Conservation (phyloP, 2,797 vertebrate species). For the Acanthurus lineatus region DNA sequence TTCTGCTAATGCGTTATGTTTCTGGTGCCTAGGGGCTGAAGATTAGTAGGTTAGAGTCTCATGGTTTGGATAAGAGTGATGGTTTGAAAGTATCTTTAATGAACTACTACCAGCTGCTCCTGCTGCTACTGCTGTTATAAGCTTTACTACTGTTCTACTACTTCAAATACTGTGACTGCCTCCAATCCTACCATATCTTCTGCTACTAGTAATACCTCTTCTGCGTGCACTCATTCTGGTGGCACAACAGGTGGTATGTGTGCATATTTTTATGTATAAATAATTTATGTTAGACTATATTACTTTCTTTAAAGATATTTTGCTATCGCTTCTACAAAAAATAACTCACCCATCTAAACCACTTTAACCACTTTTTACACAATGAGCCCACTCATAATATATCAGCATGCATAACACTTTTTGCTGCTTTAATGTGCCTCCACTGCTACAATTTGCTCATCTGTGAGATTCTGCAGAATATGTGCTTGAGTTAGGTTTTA, state of each 20-base stretch:
- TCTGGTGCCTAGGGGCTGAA: conserved; percentile 45
- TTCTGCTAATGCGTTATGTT: conserved; percentile 56
- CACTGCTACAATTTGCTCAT: background rate
- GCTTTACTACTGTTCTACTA: background rate
- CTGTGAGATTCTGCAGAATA: background rate
- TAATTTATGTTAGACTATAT: background rate
- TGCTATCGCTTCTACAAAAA: background rate
- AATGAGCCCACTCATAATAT: no score
- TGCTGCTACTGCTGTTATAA: background rate
- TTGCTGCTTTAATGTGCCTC: background rate
- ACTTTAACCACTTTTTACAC: no score
- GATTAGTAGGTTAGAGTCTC: conserved; percentile 47
- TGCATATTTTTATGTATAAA: no score
- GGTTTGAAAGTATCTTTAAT: conserved; percentile 39
- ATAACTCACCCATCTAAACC: no score
- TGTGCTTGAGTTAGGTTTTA: background rate
- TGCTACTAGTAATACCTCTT: background rate
- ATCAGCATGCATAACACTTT: background rate
- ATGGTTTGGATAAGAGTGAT: conserved; percentile 31
- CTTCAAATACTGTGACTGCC: background rate
- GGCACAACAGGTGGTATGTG: background rate
- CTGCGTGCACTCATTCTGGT: background rate
- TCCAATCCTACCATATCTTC: conserved; percentile 2
- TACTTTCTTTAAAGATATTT: background rate
- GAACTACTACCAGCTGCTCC: conserved; percentile 5